Evolutionary conservation across 2,113 vertebrate genomes (phyloP), one percentile per base, ranked within the genome.

Genomic region (Takifugu flavidus): DNA sequence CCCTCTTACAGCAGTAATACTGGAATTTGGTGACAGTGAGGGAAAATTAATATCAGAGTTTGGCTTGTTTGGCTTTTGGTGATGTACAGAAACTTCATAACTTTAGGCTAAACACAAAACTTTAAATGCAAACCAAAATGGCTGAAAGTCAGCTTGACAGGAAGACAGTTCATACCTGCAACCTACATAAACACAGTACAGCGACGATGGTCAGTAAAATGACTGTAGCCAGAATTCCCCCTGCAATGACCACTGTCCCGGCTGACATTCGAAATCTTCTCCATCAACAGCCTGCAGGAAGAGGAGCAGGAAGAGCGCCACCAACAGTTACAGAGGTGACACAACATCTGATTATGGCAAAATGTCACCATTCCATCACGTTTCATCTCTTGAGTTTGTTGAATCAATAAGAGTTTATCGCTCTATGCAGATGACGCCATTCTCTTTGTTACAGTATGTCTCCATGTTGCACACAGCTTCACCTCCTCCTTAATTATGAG

Each of bases 161-260:
- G 4, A 4, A 27, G 56, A 15, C 5, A 2, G 61, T 87, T 20
- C 94, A 49, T 95, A 98, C 91, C 96, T 92, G 91, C 57, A 92
- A 72, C 70, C 91, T 87, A 88, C 91, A 92, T 87, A 87, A 87
- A 81, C 91, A 98, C 81, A 98, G 90, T 31, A 98, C 94, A 0
- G 93, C 93, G 3, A 98, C 94, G 71, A 98, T 98, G 77, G 95
- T 98, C n/a, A 98, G 88, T 49, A 98, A 90, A 79, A 98, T 98
- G 79, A 98, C 93, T 70, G 95, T 92, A 26, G 96, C 96, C 92
- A 98, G 93, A 90, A 98, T 94, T 91, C 96, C 96, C 82, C 96
- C 96, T 86, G 95, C 96, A 93, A 98, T 99, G 86, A 99, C 96
- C 93, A 99, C 96, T 0, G 96, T 98, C 85, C 96, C 96, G 89